Conservation (phyloP, 1,140 invertebrate genomes). For the Nephila pilipes region DNA sequence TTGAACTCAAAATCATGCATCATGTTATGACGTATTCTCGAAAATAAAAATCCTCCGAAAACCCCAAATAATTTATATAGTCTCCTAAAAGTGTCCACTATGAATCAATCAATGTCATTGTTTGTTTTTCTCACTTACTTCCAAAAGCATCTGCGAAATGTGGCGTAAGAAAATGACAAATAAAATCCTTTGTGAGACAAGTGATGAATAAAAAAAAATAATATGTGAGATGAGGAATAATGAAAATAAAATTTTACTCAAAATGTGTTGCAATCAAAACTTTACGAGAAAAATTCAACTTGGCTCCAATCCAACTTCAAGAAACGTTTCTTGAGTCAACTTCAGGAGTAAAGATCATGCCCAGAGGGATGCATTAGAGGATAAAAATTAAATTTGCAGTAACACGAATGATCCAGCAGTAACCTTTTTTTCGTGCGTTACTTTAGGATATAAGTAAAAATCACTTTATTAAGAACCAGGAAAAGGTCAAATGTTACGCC, state of each 20-base stretch:
- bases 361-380: conserved; percentile 53
- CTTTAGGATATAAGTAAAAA: not conserved
- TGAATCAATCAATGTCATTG: not conserved
- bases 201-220: not conserved
- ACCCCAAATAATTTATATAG: not conserved
- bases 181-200: not conserved
- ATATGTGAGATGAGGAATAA: not conserved
- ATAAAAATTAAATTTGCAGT: conserved; percentile 60
- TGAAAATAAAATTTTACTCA: conserved; percentile 29
- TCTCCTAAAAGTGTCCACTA: not conserved
- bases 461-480: not conserved
- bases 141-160: not conserved
- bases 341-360: not conserved
- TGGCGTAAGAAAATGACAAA: conserved; percentile 31
- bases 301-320: conserved; percentile 38
- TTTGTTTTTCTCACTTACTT: conserved; percentile 33
- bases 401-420: not conserved
- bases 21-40: too few relatives aligned
- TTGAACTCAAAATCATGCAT: too few relatives aligned
- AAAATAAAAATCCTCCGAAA: too few relatives aligned
- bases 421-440: not conserved
- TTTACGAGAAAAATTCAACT: conserved; percentile 12
- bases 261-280: conserved; percentile 64
- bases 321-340: conserved; percentile 5
- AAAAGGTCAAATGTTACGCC: not conserved